Percentiles rank a stretch among this genome's conserved stretches.
Evolutionary conservation across 2,888 invertebrate genomes (phyloP).

Genomic region (Cabera pusaria): DNA sequence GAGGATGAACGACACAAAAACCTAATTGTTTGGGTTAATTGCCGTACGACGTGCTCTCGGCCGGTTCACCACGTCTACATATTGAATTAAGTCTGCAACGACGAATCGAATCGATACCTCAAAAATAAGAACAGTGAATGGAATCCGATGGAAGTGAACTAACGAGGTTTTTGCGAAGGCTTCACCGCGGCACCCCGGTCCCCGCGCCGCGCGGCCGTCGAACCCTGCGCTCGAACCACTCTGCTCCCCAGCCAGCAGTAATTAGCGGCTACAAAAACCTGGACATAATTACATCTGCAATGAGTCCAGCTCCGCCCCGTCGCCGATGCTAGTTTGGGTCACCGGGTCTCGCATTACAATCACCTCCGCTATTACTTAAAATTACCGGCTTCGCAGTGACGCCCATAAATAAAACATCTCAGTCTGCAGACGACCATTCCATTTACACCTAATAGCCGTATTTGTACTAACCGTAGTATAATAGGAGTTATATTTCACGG

Average conservation of each 20-base stretch:
- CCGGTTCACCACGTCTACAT: constrained; percentile 12
- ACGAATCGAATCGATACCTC: constrained; percentile 11
- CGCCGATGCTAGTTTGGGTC: constrained; percentile 4
- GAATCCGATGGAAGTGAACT: constrained; percentile 14
- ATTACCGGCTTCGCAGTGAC: constrained; percentile 4
- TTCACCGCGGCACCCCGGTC: too few relatives aligned
- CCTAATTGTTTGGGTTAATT: too few relatives aligned
- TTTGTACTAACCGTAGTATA: background rate
- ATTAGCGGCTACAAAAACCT: constrained; percentile 4
- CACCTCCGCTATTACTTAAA: constrained; percentile 2
- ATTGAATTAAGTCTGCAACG: constrained; percentile 16
- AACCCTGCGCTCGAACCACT: background rate
- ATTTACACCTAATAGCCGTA: constrained; percentile 1
- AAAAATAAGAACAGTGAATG: constrained; percentile 12
- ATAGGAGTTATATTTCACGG: too few relatives aligned
- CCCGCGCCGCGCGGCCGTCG: background rate
- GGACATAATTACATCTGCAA: constrained; percentile 1
- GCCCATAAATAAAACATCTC: background rate
- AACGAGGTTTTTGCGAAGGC: constrained; percentile 6
- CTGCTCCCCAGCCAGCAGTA: background rate
- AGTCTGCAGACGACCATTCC: constrained; percentile 1
- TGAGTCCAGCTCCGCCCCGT: background rate
- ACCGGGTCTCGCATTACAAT: constrained; percentile 5
- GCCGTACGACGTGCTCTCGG: too few relatives aligned
- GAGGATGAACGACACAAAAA: too few relatives aligned